phyloP scores from a whole-genome alignment of 2,113 vertebrate genomes.

The Centropristis striata region DNA sequence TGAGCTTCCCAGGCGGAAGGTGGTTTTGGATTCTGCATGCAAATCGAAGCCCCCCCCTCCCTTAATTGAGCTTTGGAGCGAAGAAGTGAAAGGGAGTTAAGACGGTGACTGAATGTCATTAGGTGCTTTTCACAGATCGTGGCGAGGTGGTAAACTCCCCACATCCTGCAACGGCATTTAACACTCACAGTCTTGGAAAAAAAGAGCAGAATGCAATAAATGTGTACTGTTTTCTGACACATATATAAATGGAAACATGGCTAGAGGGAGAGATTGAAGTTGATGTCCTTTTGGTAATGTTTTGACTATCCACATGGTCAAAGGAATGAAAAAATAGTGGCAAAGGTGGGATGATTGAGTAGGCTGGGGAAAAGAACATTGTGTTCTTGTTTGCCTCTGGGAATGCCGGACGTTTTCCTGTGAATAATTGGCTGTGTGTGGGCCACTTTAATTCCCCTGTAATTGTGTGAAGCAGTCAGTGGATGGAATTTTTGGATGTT shows the following conservation, averaged over 20 bases:
- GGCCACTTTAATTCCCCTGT: background rate
- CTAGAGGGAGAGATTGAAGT: background rate
- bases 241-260: background rate
- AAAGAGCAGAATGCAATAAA: background rate
- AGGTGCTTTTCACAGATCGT: constrained; percentile 42
- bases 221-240: background rate
- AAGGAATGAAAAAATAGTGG: background rate
- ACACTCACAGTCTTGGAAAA: background rate
- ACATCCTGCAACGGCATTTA: constrained; percentile 13
- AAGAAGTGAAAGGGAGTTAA: constrained; percentile 29
- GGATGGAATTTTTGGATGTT: background rate
- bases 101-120: constrained; percentile 53
- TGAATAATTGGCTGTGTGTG: background rate
- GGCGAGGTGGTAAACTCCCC: constrained; percentile 27
- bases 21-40: constrained; percentile 62
- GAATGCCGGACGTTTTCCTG: background rate
- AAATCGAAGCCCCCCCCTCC: constrained; percentile 35
- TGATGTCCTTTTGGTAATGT: background rate
- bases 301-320: background rate
- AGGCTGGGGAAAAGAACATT: constrained; percentile 13
- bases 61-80: constrained; percentile 43
- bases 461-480: constrained; percentile 2
- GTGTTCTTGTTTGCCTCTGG: constrained; percentile 26
- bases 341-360: background rate
- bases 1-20: constrained; percentile 69